Evolutionary conservation across 1,140 invertebrate species (phyloP), one percentile per base, ranked within the genome.

Genomic region (Drosophila trapezifrons): DNA sequence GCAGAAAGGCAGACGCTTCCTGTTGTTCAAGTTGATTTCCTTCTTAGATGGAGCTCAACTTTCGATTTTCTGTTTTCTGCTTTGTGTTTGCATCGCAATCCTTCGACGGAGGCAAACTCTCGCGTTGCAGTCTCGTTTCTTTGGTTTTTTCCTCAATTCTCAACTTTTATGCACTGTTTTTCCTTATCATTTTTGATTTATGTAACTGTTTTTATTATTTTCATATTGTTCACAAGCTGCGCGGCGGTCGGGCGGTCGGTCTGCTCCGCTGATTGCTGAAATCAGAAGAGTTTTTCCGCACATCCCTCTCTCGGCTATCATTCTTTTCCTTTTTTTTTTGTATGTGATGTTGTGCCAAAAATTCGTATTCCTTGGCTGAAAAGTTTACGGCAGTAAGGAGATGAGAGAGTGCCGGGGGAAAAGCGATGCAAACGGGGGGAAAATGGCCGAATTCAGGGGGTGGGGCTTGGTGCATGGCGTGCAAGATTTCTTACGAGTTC

Each of bases 181-280:
- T 74, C 76, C 78, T 89, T 89, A 87, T 90, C 80, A 89, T 84
- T 89, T 89, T 80, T 89, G 84, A 89, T 89, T 90, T 89, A 89
- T 89, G 84, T 78, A 89, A 89, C 84, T 89, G 84, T 89, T 89
- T 89, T 89, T 89, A 84, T 89, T 89, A 89, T 89, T 89, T 87
- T 89, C 85, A 83, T 87, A 87, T 87, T 87, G 83, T 89, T 82
- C 80, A 35, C 64, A 66, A 67, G 32, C 29, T 40, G 29, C 32
- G n/a, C 51, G 57, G 47, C 49, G 60, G 59, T 57, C 17, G 63
- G 57, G 47, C 49, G 60, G 59, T 57, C 17, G 63, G 37, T 46
- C 46, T 38, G 46, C 47, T 40, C 20, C 20, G 12, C 75, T 83
- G 79, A 87, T 87, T 86, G 77, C 60, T 66, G 59, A 87, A 86